Conservation (phyloP, 2,113 vertebrate species). For the Tylochromis polylepis region DNA sequence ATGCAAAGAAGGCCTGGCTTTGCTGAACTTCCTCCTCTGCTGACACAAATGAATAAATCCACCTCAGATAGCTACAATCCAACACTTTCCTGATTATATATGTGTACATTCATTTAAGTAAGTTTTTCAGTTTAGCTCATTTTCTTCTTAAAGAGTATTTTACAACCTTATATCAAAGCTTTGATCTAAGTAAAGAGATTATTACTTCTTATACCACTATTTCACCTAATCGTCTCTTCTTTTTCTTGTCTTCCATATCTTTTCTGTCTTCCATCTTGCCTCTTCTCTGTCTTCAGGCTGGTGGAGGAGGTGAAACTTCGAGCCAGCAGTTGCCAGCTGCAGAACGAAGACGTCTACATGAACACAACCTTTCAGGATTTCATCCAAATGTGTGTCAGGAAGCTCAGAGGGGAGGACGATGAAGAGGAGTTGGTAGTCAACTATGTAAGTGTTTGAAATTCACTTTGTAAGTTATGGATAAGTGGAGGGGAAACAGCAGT, state of each 20-base stretch:
- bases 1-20: background rate
- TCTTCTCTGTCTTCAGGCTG: conserved; percentile 59
- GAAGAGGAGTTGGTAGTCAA: conserved; percentile 72
- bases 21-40: too few species aligned
- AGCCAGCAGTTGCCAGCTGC: conserved; percentile 74
- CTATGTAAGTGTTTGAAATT: conserved; percentile 65
- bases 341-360: conserved; percentile 88
- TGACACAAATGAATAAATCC: background rate
- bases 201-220: background rate
- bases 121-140: background rate
- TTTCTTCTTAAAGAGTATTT: background rate
- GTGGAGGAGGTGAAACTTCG: conserved; percentile 84
- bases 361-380: conserved; percentile 84
- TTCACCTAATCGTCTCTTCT: background rate
- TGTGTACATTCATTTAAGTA: background rate
- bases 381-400: conserved; percentile 81
- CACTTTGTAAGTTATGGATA: background rate
- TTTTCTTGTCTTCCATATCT: background rate
- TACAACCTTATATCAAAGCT: background rate
- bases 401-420: conserved; percentile 76
- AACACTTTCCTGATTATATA: background rate
- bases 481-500: background rate
- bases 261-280: background rate
- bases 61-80: background rate
- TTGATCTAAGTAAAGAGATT: background rate